phyloP scores from a whole-genome alignment of 2,797 vertebrate species.

The Oceanodroma leucorhoa region DNA sequence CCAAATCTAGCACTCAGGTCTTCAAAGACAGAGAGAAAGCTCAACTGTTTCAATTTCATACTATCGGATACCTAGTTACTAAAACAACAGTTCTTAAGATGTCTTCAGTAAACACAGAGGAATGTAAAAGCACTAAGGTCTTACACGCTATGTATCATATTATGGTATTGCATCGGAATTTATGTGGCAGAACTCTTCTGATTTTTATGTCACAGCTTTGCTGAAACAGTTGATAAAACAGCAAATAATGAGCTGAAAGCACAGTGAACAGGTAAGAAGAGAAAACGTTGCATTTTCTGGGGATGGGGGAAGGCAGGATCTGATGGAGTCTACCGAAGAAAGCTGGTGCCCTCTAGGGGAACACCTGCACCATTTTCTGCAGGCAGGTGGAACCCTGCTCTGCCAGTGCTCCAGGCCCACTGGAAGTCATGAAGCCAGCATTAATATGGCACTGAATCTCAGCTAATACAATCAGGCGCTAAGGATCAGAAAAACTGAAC shows the following conservation, averaged over 20 bases:
- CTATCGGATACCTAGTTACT: neutral
- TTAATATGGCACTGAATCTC: neutral
- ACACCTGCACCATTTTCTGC: neutral
- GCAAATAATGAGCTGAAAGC: neutral
- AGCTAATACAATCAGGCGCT: neutral
- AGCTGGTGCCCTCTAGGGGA: neutral
- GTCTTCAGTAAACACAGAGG: neutral
- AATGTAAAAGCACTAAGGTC: neutral
- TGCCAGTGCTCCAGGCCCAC: neutral
- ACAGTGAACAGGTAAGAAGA: neutral
- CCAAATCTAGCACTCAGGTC: neutral
- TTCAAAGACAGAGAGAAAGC: neutral
- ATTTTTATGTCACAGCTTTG: neutral
- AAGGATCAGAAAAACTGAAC: neutral
- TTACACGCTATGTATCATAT: neutral
- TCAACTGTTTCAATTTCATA: neutral
- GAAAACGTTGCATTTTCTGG: neutral
- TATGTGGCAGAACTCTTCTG: neutral
- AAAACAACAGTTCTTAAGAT: neutral
- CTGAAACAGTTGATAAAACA: neutral
- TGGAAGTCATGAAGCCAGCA: neutral
- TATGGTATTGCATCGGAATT: rapidly evolving
- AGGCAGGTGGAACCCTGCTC: neutral
- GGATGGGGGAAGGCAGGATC: neutral
- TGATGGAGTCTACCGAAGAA: neutral